Base-by-base conservation (phyloP, 2,888 invertebrate genomes). In the Brachyopa scutellaris region DNA sequence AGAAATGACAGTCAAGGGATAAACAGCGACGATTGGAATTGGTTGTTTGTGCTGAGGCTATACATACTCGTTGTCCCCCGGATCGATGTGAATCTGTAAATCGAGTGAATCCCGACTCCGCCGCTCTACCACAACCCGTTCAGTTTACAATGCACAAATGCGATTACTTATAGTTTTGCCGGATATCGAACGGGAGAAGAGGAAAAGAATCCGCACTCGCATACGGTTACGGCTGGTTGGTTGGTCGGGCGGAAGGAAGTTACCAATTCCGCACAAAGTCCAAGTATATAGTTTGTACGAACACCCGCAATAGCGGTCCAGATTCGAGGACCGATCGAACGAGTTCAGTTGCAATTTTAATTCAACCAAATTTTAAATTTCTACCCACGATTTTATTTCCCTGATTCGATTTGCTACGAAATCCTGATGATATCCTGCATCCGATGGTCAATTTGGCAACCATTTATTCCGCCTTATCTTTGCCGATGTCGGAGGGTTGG, bases 361-460 rank as follows among this genome's bases (percentile, higher is more conserved):
- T 80, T 70, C 80, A 80, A 64, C 69, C 76, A 80, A 80, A 80
- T 80, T 80, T 76, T 69, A 80, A 80, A 82, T 77, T 77, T 77
- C 70, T 64, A 77, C 77, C 82, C 76, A 77, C 70, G 82, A 82
- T 77, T 82, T 82, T 70, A 76, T 77, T 36, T 82, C 70, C 77
- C 72, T 82, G 61, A 82, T 77, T 76, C 77, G 77, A 80, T 76
- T 80, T 69, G 69, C 62, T 69, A 74, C 76, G 76, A 80, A 80
- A 80, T 80, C 76, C 80, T 76, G 64, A 82, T 77, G 77, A 82
- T 82, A 77, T 82, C 82, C 82, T 82, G 82, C 77, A 82, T 82
- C 77, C 82, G 72, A 82, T 82, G 82, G 82, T 82, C 82, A 82
- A 82, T 82, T 82, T 82, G 77, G 82, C 82, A 72, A 77, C 70